Base-by-base conservation (phyloP, 2,888 invertebrate species). In the Yponomeuta cagnagella region DNA sequence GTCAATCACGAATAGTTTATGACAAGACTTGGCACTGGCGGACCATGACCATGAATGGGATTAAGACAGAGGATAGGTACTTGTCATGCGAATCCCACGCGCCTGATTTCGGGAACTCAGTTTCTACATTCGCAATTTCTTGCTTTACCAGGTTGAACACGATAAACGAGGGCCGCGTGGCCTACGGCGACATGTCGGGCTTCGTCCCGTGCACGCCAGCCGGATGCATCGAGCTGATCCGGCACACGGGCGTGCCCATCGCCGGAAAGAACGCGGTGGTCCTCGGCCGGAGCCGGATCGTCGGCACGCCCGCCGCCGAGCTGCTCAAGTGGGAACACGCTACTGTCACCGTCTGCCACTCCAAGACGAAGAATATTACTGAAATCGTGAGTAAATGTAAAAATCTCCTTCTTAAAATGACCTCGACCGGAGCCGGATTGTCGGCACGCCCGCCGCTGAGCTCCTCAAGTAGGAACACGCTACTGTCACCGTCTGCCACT, bases 201-300 rank as follows among this genome's bases (percentile, higher is more conserved):
- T 98, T 99, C 83, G 85, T 99, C 70, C 99, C 99, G 0, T 99
- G 99, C 86, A 99, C 99, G 0, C 99, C 99, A 0, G 96, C 96
- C 74, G 99, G 99, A 2, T 98, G 98, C 81, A 93, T 99, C 73
- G 98, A 99, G 83, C 93, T 99, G 9, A 97, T 98, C 77, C 96
- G 96, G 84, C 94, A 95, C 74, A 95, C 95, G 68, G 97, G 97
- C 1, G 93, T 96, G 0, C 77, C 93, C 75, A 95, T 98, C 70
- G 94, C 94, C 64, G 98, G 99, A 5, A 95, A 96, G 72, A 94
- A 94, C 74, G 98, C 97, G 2, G 99, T 99, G 3, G 98, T 99
- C 30, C 85, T 99, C 64, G 99, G 99, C 0, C 94, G 99, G 76
- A 99, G 98, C 85, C 98, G 98, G 89, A 99, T 99, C 81, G 98